Conservation (phyloP, 2,797 vertebrate species). For the Buceros bicornis region DNA sequence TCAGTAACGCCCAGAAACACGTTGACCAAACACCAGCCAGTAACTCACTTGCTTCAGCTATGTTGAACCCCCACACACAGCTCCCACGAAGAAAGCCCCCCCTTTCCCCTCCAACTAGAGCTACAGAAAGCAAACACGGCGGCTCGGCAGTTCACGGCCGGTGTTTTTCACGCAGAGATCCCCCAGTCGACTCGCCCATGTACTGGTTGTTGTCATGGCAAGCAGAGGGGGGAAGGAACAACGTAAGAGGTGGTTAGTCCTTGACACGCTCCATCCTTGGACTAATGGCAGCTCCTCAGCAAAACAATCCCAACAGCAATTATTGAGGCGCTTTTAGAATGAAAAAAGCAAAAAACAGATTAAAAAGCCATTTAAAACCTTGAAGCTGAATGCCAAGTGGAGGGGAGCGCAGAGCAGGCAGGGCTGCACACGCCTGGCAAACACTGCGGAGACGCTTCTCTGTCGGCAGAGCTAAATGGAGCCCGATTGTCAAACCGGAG, state of each 20-base stretch:
- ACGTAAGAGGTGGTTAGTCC: not conserved
- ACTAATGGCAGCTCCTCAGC: slow-evolving; percentile 30
- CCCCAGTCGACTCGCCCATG: not conserved
- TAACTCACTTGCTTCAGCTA: not conserved
- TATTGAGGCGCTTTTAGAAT: not conserved
- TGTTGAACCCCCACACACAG: accelerated
- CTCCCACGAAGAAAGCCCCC: not conserved
- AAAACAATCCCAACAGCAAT: slow-evolving; percentile 54
- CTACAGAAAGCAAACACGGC: not conserved
- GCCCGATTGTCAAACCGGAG: not conserved
- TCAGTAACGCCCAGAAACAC: not conserved
- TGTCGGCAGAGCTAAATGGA: not conserved
- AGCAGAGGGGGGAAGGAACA: not conserved
- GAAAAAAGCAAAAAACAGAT: slow-evolving; percentile 11
- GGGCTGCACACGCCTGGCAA: accelerated
- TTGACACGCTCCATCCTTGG: slow-evolving; percentile 51
- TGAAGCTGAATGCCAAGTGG: slow-evolving; percentile 17
- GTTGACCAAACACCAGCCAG: not conserved
- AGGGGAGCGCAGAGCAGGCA: not conserved
- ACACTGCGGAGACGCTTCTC: not conserved
- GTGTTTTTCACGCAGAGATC: not conserved
- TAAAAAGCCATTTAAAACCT: slow-evolving; percentile 58
- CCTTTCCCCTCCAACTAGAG: not conserved
- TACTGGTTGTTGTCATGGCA: slow-evolving; percentile 43
- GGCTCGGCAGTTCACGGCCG: not conserved